Evolutionary conservation across 2,888 invertebrate species (phyloP), one percentile per base, ranked within the genome.

Genomic region (Acanthococcus lagerstroemiae): DNA sequence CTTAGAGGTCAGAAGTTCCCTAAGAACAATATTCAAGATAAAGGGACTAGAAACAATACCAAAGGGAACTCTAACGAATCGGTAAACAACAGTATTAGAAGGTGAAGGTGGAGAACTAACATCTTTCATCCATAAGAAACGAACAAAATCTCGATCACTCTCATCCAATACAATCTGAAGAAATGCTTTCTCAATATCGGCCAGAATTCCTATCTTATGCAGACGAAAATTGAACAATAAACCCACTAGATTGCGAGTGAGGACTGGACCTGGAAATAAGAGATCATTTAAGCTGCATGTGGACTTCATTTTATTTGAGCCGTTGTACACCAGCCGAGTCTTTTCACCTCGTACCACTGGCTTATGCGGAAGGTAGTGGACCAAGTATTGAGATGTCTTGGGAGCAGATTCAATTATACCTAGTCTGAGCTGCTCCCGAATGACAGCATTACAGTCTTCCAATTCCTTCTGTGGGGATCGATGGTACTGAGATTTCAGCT

Each of bases 161-260:
- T 3, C 9, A 19, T 37, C 19, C 2, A 56, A 12, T 4, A 4
- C 27, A 3, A 56, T 30, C 21, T 30, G 27, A 19, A 56, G 37
- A 19, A 56, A 56, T 1, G 55, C 55, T 12, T 56, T 56, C 19
- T 56, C 55, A 1, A 56, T 56, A 37, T 56, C 55, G 1, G 55
- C 55, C 15, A 19, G n/a, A 5, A 56, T 27, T 9, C 1, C 55
- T 19, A 30, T 9, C 7, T 15, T 12, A 19, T 30, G 4, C 2
- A 56, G 12, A 19, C 55, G 30, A 27, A 56, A 56, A 37, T 37
- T 37, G 12, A 37, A 37, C n/a, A 37, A 3, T 3, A 37, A 15
- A 3, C 37, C 37, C 12, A n/a, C n/a, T 1, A 37, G 1, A 37
- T 37, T 37, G n/a, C 3, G n/a, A 37, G n/a, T n/a, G 12, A 37